Percentiles rank a stretch among this genome's conserved stretches.
These are phyloP conservation scores for Bhutanitis thaidina DNA, from an alignment of 2,888 invertebrate genomes.

Conservation along the genomic window DNA sequence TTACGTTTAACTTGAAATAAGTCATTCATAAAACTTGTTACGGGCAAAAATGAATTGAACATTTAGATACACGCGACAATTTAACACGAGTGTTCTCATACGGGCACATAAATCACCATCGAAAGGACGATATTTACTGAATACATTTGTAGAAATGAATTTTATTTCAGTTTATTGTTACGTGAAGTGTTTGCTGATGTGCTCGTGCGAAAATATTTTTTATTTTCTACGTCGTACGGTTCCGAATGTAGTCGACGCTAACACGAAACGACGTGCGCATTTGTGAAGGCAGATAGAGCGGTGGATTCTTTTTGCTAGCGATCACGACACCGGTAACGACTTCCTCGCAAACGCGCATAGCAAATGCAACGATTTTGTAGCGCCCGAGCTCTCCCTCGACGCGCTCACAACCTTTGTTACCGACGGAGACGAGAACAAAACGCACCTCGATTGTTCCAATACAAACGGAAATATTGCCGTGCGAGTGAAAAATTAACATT, in stretches of 20 bases:
- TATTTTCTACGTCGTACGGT: conserved; percentile 24
- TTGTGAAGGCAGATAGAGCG: conserved; percentile 44
- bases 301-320: conserved; percentile 46
- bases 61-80: conserved; percentile 1
- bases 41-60: conserved; percentile 3
- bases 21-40: background rate
- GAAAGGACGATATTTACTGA: conserved; percentile 21
- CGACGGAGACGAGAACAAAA: conserved; percentile 44
- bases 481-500: conserved; percentile 57
- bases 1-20: background rate
- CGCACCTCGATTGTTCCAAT: conserved; percentile 56
- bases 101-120: conserved; percentile 23
- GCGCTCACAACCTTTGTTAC: conserved; percentile 39
- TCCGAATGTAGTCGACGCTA: conserved; percentile 20
- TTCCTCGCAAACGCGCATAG: conserved; percentile 52
- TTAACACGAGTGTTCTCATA: conserved; percentile 6
- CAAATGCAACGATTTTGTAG: conserved; percentile 52
- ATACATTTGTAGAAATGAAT: conserved; percentile 33
- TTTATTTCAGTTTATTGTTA: conserved; percentile 31
- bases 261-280: conserved; percentile 34
- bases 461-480: conserved; percentile 59
- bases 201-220: conserved; percentile 24
- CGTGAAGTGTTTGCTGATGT: conserved; percentile 19
- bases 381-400: conserved; percentile 40
- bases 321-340: conserved; percentile 58